Conservation (phyloP, 92 coral and sea anemone species). For the Anthopleura xanthogrammica region DNA sequence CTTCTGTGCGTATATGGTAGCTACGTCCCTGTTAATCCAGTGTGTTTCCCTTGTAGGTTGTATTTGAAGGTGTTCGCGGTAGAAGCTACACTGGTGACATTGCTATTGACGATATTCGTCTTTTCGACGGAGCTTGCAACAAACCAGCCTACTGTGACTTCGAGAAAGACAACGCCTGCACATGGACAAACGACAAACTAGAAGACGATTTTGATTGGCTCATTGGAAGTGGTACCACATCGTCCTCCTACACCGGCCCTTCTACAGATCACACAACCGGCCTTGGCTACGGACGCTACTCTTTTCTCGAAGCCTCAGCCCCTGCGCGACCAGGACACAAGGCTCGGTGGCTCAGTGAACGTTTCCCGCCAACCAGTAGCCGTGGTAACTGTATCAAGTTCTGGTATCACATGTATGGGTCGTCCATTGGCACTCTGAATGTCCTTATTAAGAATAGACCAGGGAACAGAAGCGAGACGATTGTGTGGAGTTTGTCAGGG, state of each 20-base stretch:
- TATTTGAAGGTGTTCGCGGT: conserved; percentile 87
- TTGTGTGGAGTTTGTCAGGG: conserved; percentile 89
- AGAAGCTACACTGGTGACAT: conserved; percentile 74
- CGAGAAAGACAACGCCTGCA: conserved; percentile 75
- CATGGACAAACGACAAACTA: conserved; percentile 81
- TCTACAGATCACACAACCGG: conserved; percentile 89
- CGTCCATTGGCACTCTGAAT: conserved; percentile 78
- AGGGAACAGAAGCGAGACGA: conserved; percentile 74
- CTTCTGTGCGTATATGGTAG: no score
- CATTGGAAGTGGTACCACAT: conserved; percentile 78
- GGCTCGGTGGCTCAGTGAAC: conserved; percentile 88
- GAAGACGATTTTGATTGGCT: conserved; percentile 97
- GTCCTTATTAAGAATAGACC: conserved; percentile 83
- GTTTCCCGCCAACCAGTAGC: conserved; percentile 70
- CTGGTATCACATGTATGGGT: conserved; percentile 98
- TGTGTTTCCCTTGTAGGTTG: conserved; percentile 30
- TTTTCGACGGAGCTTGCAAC: conserved; percentile 62
- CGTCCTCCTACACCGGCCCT: conserved; percentile 86
- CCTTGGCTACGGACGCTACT: conserved; percentile 77
- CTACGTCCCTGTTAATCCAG: no score
- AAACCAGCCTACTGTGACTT: conserved; percentile 84
- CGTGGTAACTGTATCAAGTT: conserved; percentile 86
- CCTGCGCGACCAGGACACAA: conserved; percentile 60
- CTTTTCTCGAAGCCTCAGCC: conserved; percentile 59
- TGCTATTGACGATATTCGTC: conserved; percentile 73